Conservation (phyloP, 2,797 vertebrate species). For the Pangasius larnaudii region DNA sequence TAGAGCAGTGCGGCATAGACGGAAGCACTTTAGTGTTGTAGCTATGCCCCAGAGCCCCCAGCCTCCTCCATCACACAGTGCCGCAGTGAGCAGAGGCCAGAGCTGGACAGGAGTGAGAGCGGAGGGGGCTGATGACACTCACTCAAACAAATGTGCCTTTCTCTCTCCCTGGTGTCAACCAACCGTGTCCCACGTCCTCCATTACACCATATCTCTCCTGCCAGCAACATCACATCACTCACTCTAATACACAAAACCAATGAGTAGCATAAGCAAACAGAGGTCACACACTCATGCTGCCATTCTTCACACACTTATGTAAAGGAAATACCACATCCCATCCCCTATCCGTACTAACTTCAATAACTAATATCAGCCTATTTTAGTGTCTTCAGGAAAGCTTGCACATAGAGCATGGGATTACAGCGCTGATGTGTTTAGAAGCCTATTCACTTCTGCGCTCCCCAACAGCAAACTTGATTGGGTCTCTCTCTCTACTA, state of each 20-base stretch:
- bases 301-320: slow-evolving; percentile 4
- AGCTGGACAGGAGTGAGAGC: slow-evolving; percentile 11
- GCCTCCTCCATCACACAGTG: slow-evolving; percentile 55
- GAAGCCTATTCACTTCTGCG: slow-evolving; percentile 40
- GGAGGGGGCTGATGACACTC: slow-evolving; percentile 46
- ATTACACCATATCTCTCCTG: slow-evolving; percentile 13
- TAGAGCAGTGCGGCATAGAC: slow-evolving; percentile 43
- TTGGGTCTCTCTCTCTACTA: slow-evolving; percentile 50
- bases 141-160: slow-evolving; percentile 51
- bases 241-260: slow-evolving; percentile 45
- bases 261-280: slow-evolving; percentile 36
- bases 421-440: slow-evolving; percentile 28
- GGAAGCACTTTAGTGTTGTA: slow-evolving; percentile 54
- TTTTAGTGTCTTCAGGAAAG: slow-evolving; percentile 16
- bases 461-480: slow-evolving; percentile 48
- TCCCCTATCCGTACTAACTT: not conserved
- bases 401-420: slow-evolving; percentile 19
- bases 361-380: not conserved
- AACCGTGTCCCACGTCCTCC: slow-evolving; percentile 32
- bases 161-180: slow-evolving; percentile 40
- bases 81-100: slow-evolving; percentile 38
- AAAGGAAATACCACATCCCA: not conserved
- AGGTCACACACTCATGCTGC: slow-evolving; percentile 35
- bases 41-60: slow-evolving; percentile 55
- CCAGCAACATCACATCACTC: slow-evolving; percentile 41